Percentiles rank a stretch among this genome's conserved stretches.
These are phyloP conservation scores for Melanaphis sacchari DNA, from an alignment of 1,140 invertebrate species.

Conservation along the genomic window DNA sequence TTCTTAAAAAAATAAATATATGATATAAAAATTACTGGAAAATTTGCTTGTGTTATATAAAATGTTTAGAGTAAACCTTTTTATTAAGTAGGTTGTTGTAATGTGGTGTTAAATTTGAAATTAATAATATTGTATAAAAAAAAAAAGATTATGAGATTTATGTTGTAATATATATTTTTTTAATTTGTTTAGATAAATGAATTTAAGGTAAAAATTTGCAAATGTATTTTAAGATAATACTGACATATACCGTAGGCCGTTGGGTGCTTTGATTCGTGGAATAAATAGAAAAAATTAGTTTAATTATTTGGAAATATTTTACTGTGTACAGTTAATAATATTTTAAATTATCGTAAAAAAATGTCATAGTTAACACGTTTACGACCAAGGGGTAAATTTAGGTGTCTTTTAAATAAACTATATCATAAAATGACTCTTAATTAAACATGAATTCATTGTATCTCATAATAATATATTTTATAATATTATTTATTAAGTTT, in stretches of 20 bases:
- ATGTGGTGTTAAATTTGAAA: background rate
- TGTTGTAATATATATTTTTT: background rate
- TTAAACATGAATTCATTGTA: too few species aligned
- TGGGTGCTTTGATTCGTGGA: too few species aligned
- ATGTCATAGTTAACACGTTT: too few species aligned
- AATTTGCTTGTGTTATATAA: background rate
- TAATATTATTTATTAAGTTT: too few species aligned
- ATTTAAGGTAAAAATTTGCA: too few species aligned
- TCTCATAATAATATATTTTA: too few species aligned
- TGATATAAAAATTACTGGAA: background rate
- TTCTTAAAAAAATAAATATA: background rate
- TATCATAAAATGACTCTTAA: too few species aligned
- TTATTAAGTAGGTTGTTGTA: background rate
- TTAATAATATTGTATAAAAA: background rate
- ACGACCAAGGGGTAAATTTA: too few species aligned
- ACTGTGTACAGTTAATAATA: background rate
- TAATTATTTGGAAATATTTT: background rate
- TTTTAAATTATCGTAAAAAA: too few species aligned
- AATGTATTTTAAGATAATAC: background rate
- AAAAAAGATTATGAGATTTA: background rate
- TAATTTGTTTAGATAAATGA: background rate
- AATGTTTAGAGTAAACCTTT: background rate
- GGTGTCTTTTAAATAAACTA: too few species aligned
- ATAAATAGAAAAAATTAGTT: too few species aligned
- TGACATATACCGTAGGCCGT: background rate